Conservation (phyloP, 2,888 invertebrate genomes). For the Clostera curtula region DNA sequence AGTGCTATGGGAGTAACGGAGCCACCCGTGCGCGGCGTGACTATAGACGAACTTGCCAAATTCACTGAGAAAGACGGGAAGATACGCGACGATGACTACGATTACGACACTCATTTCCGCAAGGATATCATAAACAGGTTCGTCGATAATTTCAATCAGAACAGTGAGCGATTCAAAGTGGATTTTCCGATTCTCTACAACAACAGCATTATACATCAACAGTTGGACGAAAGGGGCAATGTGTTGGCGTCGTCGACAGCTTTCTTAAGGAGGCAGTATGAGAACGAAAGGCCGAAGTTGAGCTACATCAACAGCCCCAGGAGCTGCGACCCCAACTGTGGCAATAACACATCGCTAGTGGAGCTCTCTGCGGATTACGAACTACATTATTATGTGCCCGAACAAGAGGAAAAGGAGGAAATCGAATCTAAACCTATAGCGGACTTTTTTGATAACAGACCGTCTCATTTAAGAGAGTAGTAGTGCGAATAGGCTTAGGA, state of each 20-base stretch:
- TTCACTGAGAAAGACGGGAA: slow-evolving; percentile 14
- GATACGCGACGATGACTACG: slow-evolving; percentile 33
- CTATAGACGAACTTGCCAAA: slow-evolving; percentile 21
- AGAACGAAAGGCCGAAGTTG: slow-evolving; percentile 11
- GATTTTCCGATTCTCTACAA: slow-evolving; percentile 58
- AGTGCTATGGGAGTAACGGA: too few species aligned
- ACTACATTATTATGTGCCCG: slow-evolving; percentile 61
- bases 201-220: slow-evolving; percentile 46
- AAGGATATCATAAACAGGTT: slow-evolving; percentile 49
- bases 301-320: slow-evolving; percentile 10
- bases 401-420: slow-evolving; percentile 50
- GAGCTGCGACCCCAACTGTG: slow-evolving; percentile 41
- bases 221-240: slow-evolving; percentile 24
- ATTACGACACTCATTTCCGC: slow-evolving; percentile 45
- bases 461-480: slow-evolving; percentile 25
- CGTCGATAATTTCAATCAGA: slow-evolving; percentile 55
- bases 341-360: slow-evolving; percentile 39
- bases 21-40: slow-evolving; percentile 26
- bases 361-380: slow-evolving; percentile 61
- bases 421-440: slow-evolving; percentile 26
- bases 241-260: slow-evolving; percentile 46
- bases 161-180: slow-evolving; percentile 49
- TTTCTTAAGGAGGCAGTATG: slow-evolving; percentile 41
- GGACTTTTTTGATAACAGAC: slow-evolving; percentile 23
- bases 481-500: too few species aligned